Evolutionary conservation across 1,140 invertebrate species (phyloP).

Genomic region (Antheraea pernyi): DNA sequence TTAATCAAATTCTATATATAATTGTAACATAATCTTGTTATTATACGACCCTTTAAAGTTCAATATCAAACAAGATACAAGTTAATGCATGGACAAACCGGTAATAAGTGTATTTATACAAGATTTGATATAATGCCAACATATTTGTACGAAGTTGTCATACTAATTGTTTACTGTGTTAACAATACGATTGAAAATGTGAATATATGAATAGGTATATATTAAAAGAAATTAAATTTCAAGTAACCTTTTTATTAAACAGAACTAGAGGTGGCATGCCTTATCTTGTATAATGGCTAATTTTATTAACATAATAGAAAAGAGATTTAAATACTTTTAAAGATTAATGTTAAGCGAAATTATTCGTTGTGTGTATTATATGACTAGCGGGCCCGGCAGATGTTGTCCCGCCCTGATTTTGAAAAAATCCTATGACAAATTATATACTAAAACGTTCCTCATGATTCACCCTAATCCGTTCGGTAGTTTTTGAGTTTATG

Average conservation of each 20-base stretch:
- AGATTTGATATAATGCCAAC: neutral
- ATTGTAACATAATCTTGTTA: neutral
- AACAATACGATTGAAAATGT: neutral
- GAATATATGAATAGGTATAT: neutral
- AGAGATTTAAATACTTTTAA: too few species aligned
- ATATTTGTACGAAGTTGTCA: neutral
- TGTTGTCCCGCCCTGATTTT: too few species aligned
- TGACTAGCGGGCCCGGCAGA: too few species aligned
- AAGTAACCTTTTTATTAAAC: too few species aligned
- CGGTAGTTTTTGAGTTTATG: too few species aligned
- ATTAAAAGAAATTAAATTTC: too few species aligned
- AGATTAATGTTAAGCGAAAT: too few species aligned
- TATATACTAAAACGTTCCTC: too few species aligned
- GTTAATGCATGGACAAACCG: neutral
- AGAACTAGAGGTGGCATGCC: neutral
- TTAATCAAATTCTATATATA: neutral
- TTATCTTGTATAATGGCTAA: neutral
- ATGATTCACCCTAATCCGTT: too few species aligned
- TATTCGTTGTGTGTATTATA: too few species aligned
- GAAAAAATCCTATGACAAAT: too few species aligned
- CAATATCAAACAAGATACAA: constrained; percentile 3
- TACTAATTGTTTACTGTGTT: neutral
- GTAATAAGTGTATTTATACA: neutral
- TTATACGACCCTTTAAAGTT: neutral
- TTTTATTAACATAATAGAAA: too few species aligned